Evolutionary conservation across 2,888 invertebrate species (phyloP).

Genomic region (Chaetogeoica ovagalla): DNA sequence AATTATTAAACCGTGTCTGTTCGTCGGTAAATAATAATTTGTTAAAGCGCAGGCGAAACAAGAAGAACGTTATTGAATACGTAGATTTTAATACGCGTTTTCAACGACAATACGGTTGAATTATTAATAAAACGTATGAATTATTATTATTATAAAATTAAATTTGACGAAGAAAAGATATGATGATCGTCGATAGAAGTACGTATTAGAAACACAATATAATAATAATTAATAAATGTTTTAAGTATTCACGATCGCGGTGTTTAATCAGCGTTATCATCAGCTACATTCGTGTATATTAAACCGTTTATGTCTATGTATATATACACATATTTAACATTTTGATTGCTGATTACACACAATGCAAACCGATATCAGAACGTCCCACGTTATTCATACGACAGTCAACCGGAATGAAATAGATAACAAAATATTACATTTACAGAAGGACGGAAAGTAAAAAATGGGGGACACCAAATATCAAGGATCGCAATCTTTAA

Average conservation of each 20-base stretch:
- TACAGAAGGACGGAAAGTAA: background rate
- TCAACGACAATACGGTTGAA: background rate
- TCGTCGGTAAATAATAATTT: constrained; percentile 15
- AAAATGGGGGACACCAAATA: constrained; percentile 5
- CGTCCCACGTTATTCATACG: background rate
- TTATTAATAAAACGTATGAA: too few species aligned
- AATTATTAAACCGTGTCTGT: constrained; percentile 14
- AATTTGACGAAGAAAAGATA: background rate
- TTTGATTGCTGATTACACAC: constrained; percentile 16
- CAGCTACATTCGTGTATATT: too few species aligned
- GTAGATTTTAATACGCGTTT: background rate
- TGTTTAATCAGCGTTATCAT: too few species aligned
- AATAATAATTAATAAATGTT: too few species aligned
- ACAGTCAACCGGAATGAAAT: constrained; percentile 39
- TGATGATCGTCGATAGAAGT: too few species aligned
- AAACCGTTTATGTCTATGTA: too few species aligned
- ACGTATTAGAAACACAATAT: too few species aligned
- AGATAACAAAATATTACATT: constrained; percentile 36
- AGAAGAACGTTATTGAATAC: background rate
- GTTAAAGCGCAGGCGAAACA: background rate
- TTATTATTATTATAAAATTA: background rate
- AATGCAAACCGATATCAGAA: constrained; percentile 29
- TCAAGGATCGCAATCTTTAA: constrained; percentile 1
- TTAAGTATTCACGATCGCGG: too few species aligned
- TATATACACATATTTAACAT: too few species aligned